Conservation (phyloP, 2,888 invertebrate genomes). For the Branchellion lobata region DNA sequence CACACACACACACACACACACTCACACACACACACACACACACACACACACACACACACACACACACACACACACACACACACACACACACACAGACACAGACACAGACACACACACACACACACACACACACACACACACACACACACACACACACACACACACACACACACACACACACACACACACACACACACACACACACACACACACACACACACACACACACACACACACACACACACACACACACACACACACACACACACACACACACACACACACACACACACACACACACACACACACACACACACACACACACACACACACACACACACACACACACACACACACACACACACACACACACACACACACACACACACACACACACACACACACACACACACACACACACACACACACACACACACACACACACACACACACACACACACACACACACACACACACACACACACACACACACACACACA, state of each 20-base stretch:
- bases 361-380: slow-evolving; percentile 12
- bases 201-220: too few species aligned
- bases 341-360: slow-evolving; percentile 22
- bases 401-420: slow-evolving; percentile 13
- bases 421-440: slow-evolving; percentile 17
- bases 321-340: slow-evolving; percentile 20
- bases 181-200: too few species aligned
- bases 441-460: slow-evolving; percentile 19
- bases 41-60: too few species aligned
- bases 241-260: slow-evolving; percentile 94
- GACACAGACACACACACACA: too few species aligned
- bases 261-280: slow-evolving; percentile 95
- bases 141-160: too few species aligned
- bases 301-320: slow-evolving; percentile 13
- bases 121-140: too few species aligned
- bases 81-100: too few species aligned
- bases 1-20: too few species aligned
- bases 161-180: too few species aligned
- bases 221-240: too few species aligned
- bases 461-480: slow-evolving; percentile 20
- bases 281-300: slow-evolving; percentile 70
- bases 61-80: too few species aligned
- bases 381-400: slow-evolving; percentile 20
- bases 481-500: slow-evolving; percentile 1
- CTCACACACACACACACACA: too few species aligned